Evolutionary conservation across 2,888 invertebrate genomes (phyloP).

Genomic region (Lymantria dispar): DNA sequence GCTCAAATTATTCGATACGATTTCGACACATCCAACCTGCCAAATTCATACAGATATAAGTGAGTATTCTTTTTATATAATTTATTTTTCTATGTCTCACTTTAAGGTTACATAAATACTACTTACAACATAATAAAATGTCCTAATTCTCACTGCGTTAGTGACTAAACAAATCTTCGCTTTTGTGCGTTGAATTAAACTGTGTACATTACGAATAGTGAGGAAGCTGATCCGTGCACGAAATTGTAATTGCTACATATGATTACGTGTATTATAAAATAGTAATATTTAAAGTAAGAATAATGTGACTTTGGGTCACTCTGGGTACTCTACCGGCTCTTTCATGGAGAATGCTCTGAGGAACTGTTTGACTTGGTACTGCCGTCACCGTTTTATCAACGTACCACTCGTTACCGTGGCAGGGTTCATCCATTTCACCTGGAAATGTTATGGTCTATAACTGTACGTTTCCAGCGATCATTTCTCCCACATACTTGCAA

Average conservation of each 20-base stretch:
- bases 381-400: no score
- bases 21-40: slow-evolving; percentile 61
- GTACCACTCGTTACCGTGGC: no score
- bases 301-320: no score
- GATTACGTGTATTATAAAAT: no score
- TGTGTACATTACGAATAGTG: not conserved
- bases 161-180: not conserved
- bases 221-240: not conserved
- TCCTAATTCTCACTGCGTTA: not conserved
- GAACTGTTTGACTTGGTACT: no score
- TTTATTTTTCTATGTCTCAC: not conserved
- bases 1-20: slow-evolving; percentile 62
- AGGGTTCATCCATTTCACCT: no score
- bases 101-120: not conserved
- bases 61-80: slow-evolving; percentile 45
- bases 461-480: no score
- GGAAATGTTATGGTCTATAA: no score
- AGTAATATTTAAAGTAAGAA: no score
- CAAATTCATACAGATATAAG: slow-evolving; percentile 71
- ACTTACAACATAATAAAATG: not conserved
- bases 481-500: no score
- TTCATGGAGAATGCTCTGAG: no score
- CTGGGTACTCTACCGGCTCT: no score
- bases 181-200: not conserved
- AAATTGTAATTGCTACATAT: not conserved